phyloP scores from a whole-genome alignment of 1,140 invertebrate species.

The Coelopa frigida region DNA sequence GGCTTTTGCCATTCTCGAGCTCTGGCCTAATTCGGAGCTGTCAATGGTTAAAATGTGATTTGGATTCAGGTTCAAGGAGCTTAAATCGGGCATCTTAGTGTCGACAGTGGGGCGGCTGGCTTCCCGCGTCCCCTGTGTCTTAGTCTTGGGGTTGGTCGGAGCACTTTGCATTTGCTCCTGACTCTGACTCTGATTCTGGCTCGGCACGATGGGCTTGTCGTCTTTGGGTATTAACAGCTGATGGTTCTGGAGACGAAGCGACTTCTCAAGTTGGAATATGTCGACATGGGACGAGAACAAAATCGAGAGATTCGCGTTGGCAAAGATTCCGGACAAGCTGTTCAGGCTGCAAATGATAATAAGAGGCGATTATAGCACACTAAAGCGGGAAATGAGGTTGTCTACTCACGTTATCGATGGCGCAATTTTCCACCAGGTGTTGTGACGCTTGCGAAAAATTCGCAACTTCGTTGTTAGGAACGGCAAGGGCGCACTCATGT shows the following conservation, averaged over 20 bases:
- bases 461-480: conserved; percentile 12
- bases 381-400: not conserved
- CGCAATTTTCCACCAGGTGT: conserved; percentile 13
- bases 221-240: conserved; percentile 11
- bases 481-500: conserved; percentile 16
- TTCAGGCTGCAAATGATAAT: conserved; percentile 5
- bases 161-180: too few relatives aligned
- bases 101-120: too few relatives aligned
- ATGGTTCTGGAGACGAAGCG: conserved; percentile 7
- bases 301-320: conserved; percentile 17
- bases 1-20: too few relatives aligned
- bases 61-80: too few relatives aligned
- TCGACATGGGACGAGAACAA: conserved; percentile 18
- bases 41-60: too few relatives aligned
- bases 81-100: too few relatives aligned
- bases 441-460: conserved; percentile 6
- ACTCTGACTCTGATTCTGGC: too few relatives aligned
- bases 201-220: not conserved
- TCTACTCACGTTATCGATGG: conserved; percentile 15
- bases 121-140: too few relatives aligned
- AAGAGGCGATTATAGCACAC: not conserved
- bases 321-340: conserved; percentile 16
- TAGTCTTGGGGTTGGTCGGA: too few relatives aligned
- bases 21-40: too few relatives aligned
- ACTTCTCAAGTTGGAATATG: conserved; percentile 10